Base-by-base conservation (phyloP, 1,140 invertebrate genomes). In the Drosophila ambigua region DNA sequence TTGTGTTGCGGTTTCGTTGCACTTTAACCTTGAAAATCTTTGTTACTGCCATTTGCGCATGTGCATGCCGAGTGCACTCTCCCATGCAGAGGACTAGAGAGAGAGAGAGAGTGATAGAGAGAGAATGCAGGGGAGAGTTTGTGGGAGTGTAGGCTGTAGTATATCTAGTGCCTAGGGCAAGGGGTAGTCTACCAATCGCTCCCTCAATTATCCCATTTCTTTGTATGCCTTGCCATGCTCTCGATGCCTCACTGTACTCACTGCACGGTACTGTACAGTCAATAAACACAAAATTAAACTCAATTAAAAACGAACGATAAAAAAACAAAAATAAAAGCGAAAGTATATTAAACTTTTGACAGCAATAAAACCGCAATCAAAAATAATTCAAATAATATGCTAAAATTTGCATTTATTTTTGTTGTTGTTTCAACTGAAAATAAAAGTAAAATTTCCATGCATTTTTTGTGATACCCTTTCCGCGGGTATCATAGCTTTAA, bases 1-100 rank as follows among this genome's bases (percentile, higher is more conserved):
- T 87, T 85, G 78, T 80, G 72, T 77, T 88, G 83, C 83, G 76
- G 79, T 87, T 91, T 78, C 89, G 85, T 89, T 91, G 89, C 89
- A 91, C 89, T 91, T 91, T 91, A 91, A 91, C 89, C 89, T 91
- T 91, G 89, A 91, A 90, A 89, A 75, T 83, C 79, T 79, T 23
- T n/a, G 28, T 68, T 57, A 35, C 49, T 46, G 15, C 5, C 2
- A 6, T 6, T 8, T 58, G 76, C 84, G 84, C 83, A 87, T 88
- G 79, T 71, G 83, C 82, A 72, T 59, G 62, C 45, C 51, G 45
- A 69, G 24, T 83, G 73, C 79, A 67, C 13, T 48, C 35, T 39
- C 35, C 35, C 35, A 53, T 16, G 13, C 39, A 53, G 20, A 9
- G 15, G 8, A 39, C 11, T 13, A 11, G 11, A 53, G 16, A 39